Conservation (phyloP, 2,888 invertebrate genomes). For the Metopia argyrocephala region DNA sequence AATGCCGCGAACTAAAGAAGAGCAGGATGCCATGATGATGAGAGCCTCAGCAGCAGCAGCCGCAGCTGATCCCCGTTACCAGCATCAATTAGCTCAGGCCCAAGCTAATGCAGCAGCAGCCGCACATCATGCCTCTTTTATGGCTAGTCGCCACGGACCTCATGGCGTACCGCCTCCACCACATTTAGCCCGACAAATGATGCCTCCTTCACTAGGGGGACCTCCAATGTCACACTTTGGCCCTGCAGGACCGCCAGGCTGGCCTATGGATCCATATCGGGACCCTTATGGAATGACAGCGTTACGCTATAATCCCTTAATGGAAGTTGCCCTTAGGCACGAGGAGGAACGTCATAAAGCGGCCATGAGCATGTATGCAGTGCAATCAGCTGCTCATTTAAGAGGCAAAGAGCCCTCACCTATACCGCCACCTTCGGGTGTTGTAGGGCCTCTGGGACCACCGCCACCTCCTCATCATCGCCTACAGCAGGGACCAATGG, state of each 20-base stretch:
- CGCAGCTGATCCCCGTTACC: conserved; percentile 80
- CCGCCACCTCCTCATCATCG: conserved; percentile 76
- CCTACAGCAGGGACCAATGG: conserved; percentile 68
- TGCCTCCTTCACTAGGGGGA: conserved; percentile 78
- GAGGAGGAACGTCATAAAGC: conserved; percentile 90
- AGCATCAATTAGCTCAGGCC: conserved; percentile 78
- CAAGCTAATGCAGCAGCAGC: conserved; percentile 77
- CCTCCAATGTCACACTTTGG: conserved; percentile 81
- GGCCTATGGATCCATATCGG: conserved; percentile 84
- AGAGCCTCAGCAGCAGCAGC: conserved; percentile 71
- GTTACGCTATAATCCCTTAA: conserved; percentile 87
- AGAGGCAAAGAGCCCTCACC: conserved; percentile 78
- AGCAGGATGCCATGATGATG: conserved; percentile 79
- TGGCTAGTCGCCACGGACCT: conserved; percentile 79
- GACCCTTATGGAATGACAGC: conserved; percentile 82
- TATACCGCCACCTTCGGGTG: conserved; percentile 75
- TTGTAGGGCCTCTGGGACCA: conserved; percentile 71
- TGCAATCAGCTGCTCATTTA: conserved; percentile 79
- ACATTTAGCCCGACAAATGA: conserved; percentile 80
- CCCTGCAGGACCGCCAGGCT: conserved; percentile 80
- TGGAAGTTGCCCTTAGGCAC: conserved; percentile 87
- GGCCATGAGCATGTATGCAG: conserved; percentile 85
- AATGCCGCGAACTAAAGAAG: conserved; percentile 76
- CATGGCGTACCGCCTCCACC: conserved; percentile 80
- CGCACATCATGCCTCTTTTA: conserved; percentile 79